These are phyloP conservation scores for Laodelphax striatellus DNA, from an alignment of 1,140 invertebrate genomes.

Conservation along the genomic window DNA sequence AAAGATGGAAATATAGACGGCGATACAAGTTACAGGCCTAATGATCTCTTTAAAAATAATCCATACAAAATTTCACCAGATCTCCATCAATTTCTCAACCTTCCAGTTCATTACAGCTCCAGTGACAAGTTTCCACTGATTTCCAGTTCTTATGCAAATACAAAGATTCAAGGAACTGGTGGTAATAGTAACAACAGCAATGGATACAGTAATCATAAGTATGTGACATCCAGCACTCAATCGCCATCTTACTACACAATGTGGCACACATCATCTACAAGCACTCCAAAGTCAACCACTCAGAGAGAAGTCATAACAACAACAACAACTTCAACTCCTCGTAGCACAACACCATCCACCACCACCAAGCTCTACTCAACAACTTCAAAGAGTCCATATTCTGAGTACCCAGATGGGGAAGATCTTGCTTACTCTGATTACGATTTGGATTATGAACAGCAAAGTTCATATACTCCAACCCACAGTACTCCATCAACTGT, in stretches of 20 bases:
- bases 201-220: constrained; percentile 45
- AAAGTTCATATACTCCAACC: constrained; percentile 13
- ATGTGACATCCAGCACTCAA: constrained; percentile 33
- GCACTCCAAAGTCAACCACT: background rate
- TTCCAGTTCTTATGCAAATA: constrained; percentile 57
- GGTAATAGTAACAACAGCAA: constrained; percentile 36
- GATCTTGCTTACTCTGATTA: constrained; percentile 14
- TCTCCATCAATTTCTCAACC: constrained; percentile 54
- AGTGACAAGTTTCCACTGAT: constrained; percentile 49
- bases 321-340: constrained; percentile 21
- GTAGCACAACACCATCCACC: constrained; percentile 19
- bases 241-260: constrained; percentile 25
- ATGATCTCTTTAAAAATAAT: constrained; percentile 33
- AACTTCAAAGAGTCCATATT: constrained; percentile 4
- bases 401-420: constrained; percentile 19
- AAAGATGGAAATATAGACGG: constrained; percentile 32
- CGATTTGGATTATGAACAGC: constrained; percentile 10
- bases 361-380: constrained; percentile 21
- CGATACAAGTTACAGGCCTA: constrained; percentile 28
- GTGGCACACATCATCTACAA: constrained; percentile 12
- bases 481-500: constrained; percentile 4
- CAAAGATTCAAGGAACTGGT: constrained; percentile 48
- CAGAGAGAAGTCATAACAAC: constrained; percentile 6
- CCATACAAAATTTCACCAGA: constrained; percentile 37
- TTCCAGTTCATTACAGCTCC: constrained; percentile 53